Base-by-base conservation (phyloP, 2,797 vertebrate genomes). In the Neostethus bicornis region DNA sequence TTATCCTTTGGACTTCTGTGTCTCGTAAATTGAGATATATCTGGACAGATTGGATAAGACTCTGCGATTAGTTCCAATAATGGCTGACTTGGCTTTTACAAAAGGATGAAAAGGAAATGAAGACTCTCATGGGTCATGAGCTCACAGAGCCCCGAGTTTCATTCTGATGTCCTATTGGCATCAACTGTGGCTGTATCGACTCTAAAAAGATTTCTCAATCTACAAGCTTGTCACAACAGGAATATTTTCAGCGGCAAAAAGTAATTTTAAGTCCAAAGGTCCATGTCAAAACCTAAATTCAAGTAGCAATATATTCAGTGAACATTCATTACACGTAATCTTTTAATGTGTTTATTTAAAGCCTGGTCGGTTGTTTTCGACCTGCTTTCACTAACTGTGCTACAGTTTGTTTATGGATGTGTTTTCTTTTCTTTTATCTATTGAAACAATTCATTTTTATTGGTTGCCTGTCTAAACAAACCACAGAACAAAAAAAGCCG, bases 131-230 rank as follows among this genome's bases (percentile, higher is more conserved):
- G 46, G 32, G 29, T 61, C 46, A 32, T 44, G 62, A 76, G 52
- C 51, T 81, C 56, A 73, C 31, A 17, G 32, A 80, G 55, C 45
- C 62, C 66, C 54, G 70, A 66, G 53, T 67, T 45, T 44, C 39
- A 28, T 58, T 59, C 17, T 42, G 29, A 61, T 12, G 19, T 13
- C 10, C 32, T 65, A 61, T 51, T 77, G 69, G 66, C 56, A 51
- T 70, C 60, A 37, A 56, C 11, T 4, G 23, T 69, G 45, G 53
- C 45, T 50, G 13, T 34, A 29, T 54, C 38, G 21, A 45, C 31
- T 52, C 32, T 53, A 48, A 44, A 45, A 16, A 24, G 5, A 45
- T 65, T 4, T 61, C 78, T 45, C 64, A 34, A 65, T 47, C 61
- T 54, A 57, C 51, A 70, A 50, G 49, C 29, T n/a, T 13, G 32